These are phyloP conservation scores for Microtus montanus DNA, from an alignment of 2,113 vertebrate species.

Conservation along the genomic window DNA sequence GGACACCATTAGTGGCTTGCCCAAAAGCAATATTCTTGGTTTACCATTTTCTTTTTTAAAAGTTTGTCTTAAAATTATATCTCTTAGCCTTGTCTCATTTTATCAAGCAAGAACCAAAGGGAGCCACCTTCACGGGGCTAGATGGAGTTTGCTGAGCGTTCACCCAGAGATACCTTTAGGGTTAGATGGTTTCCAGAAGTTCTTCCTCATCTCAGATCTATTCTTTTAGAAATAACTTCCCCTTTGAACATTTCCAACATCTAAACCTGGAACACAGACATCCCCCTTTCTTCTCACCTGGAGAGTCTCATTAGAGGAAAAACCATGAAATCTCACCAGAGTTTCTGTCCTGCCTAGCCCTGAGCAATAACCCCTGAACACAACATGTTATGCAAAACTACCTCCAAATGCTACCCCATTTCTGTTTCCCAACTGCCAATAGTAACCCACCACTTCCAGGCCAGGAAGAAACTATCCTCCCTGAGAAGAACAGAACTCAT, in stretches of 20 bases:
- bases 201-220: conserved; percentile 9
- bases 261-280: not conserved
- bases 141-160: not conserved
- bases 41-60: conserved; percentile 59
- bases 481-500: conserved; percentile 8
- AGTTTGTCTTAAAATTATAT: conserved; percentile 64
- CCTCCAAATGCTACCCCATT: conserved; percentile 37
- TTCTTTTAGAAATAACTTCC: conserved; percentile 1
- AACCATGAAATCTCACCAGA: not conserved
- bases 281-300: not conserved
- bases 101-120: not conserved
- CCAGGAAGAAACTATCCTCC: not conserved
- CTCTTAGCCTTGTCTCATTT: conserved; percentile 23
- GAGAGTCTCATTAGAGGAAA: not conserved
- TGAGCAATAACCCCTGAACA: not conserved
- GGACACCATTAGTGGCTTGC: conserved; percentile 31
- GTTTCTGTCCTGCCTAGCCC: not conserved
- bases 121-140: not conserved
- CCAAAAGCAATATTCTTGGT: conserved; percentile 25
- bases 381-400: not conserved
- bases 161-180: not conserved
- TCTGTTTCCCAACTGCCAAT: not conserved
- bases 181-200: not conserved
- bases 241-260: not conserved
- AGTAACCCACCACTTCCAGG: not conserved